Evolutionary conservation across 2,113 vertebrate genomes (phyloP).

Genomic region (Eurystomus gularis): DNA sequence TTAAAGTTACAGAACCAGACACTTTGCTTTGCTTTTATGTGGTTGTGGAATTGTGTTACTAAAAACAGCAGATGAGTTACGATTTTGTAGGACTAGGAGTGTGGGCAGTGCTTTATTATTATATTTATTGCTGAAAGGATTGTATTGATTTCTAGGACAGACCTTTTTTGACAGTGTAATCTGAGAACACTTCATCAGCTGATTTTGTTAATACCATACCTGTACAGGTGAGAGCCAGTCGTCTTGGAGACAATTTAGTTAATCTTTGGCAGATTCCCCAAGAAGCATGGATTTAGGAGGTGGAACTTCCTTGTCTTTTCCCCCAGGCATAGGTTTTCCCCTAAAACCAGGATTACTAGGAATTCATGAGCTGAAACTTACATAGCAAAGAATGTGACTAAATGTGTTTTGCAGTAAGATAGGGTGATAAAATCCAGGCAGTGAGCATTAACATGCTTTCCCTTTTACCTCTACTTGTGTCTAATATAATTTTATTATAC

Average conservation of each 20-base stretch:
- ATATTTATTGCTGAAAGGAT: conserved; percentile 33
- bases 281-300: conserved; percentile 60
- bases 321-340: conserved; percentile 54
- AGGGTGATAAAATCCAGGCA: conserved; percentile 64
- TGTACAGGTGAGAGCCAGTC: conserved; percentile 54
- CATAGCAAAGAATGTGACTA: conserved; percentile 61
- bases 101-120: neutral
- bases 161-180: neutral
- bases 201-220: conserved; percentile 48
- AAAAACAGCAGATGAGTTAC: neutral
- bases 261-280: conserved; percentile 56
- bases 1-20: neutral
- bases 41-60: neutral
- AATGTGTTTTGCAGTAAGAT: conserved; percentile 68
- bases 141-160: neutral
- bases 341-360: conserved; percentile 58
- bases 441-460: conserved; percentile 61
- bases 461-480: conserved; percentile 47
- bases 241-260: conserved; percentile 22
- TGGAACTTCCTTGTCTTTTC: conserved; percentile 58
- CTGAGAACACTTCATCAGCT: conserved; percentile 39
- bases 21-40: neutral
- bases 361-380: conserved; percentile 68
- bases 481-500: conserved; percentile 62
- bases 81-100: neutral